Evolutionary conservation across 2,888 invertebrate species (phyloP).

Genomic region (Parascotia fuliginaria): DNA sequence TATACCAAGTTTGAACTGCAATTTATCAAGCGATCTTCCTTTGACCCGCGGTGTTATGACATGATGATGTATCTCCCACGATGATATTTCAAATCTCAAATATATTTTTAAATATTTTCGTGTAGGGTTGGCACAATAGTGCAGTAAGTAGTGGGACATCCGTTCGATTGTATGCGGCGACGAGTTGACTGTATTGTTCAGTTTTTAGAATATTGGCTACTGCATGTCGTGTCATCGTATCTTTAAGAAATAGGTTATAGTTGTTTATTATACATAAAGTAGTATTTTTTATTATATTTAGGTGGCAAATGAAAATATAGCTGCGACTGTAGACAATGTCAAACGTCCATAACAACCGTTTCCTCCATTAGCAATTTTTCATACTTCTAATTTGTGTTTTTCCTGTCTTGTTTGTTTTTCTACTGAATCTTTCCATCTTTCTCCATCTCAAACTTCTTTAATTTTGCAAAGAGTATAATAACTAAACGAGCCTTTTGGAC

Average conservation of each 20-base stretch:
- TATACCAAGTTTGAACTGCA: slow-evolving; percentile 82
- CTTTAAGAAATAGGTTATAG: slow-evolving; percentile 10
- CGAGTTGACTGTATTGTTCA: slow-evolving; percentile 57
- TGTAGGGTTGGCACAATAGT: slow-evolving; percentile 49
- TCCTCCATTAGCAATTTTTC: too few species aligned
- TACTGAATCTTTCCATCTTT: too few species aligned
- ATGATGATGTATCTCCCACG: slow-evolving; percentile 81
- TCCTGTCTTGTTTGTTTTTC: too few species aligned
- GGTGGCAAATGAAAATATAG: too few species aligned
- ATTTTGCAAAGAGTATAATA: too few species aligned
- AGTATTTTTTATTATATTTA: background rate
- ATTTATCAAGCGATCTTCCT: slow-evolving; percentile 83
- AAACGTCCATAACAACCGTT: too few species aligned
- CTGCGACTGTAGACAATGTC: too few species aligned
- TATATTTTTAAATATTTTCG: slow-evolving; percentile 64
- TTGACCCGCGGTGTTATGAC: slow-evolving; percentile 84
- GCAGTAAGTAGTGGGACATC: slow-evolving; percentile 76
- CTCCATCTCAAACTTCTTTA: too few species aligned
- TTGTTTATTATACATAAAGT: background rate
- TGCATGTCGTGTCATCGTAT: slow-evolving; percentile 59
- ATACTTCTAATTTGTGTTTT: too few species aligned
- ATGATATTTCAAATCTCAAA: slow-evolving; percentile 80
- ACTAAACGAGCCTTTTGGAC: too few species aligned
- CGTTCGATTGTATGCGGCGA: slow-evolving; percentile 69
- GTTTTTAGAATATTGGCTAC: slow-evolving; percentile 53